Evolutionary conservation across 2,797 vertebrate species (phyloP), one percentile per base, ranked within the genome.

Genomic region (Otolemur crassicaudatus): DNA sequence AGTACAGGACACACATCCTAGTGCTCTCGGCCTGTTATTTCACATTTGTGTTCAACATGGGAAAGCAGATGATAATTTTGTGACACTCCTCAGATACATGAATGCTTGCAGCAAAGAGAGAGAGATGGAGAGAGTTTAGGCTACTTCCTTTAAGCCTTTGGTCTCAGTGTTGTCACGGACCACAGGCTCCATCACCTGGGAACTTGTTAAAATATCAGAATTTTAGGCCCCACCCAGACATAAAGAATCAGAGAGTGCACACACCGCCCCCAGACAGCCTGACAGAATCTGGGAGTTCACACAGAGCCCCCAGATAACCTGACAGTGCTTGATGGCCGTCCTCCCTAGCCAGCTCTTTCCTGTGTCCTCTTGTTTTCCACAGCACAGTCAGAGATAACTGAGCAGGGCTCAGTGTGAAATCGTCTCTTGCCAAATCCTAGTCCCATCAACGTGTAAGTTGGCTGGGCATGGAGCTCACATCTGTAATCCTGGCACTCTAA

Each of bases 141-240:
- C 80, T 88, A 4, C 90, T 95, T 89, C 23, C 46, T 81, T 19
- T 49, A 49, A 49, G 13, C 49, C 49, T 27, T 80, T 53, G 37
- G 79, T 93, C 27, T 81, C 37, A 1, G 46, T 9, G 61, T 90
- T 94, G 25, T 14, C 1, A 0, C n/a, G 61, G 43, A 29, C n/a
- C 5, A 19, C 37, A 70, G 23, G 34, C 29, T 17, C n/a, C 27
- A 29, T 75, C 87, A 65, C 84, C 40, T 61, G 90, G 77, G 77
- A 96, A 87, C 87, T 93, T 85, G 92, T 94, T 94, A 96, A 69
- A 94, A 9, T 61, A 23, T 61, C 25, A 77, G 67, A 43, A 80
- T 37, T 34, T n/a, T 1, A 58, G 53, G 70, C 14, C 72, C 79
- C 25, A 19, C 72, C 83, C 89, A 87, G 91, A 75, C 60, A 53